phyloP scores from a whole-genome alignment of 2,113 vertebrate species.

The Noturus placidus region DNA sequence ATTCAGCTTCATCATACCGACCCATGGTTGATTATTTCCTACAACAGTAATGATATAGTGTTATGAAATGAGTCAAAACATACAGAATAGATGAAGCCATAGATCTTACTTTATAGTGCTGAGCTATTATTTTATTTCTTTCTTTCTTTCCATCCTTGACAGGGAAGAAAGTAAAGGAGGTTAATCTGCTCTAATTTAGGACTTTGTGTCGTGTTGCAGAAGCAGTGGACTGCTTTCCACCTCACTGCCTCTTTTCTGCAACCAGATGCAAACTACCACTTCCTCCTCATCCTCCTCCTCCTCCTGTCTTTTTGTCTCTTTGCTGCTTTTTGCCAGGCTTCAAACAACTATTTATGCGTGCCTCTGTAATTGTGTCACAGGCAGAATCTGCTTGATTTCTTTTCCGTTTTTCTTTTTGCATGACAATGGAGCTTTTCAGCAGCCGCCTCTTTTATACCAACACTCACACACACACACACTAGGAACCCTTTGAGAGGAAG shows the following conservation, averaged over 20 bases:
- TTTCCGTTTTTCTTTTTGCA: constrained; percentile 65
- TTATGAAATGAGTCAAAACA: neutral
- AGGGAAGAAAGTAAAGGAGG: constrained; percentile 33
- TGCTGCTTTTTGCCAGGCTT: constrained; percentile 54
- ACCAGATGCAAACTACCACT: neutral
- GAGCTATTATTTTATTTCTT: neutral
- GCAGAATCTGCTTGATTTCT: constrained; percentile 65
- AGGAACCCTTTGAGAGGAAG: constrained; percentile 35
- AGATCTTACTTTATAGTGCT: neutral
- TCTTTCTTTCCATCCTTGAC: neutral
- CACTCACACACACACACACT: constrained; percentile 4
- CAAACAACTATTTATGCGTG: constrained; percentile 66
- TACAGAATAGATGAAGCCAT: neutral
- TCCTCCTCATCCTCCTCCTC: neutral
- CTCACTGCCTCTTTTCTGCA: constrained; percentile 49
- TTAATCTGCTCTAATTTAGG: constrained; percentile 51
- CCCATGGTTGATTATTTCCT: neutral
- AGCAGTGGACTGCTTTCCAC: constrained; percentile 38
- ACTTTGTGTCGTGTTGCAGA: constrained; percentile 33
- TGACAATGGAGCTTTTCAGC: constrained; percentile 69
- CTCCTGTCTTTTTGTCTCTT: constrained; percentile 22
- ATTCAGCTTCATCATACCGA: neutral
- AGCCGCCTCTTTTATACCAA: neutral
- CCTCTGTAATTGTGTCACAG: constrained; percentile 66
- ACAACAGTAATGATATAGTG: neutral